Base-by-base conservation (phyloP, 2,113 vertebrate species). In the Clarias macrocephalus region DNA sequence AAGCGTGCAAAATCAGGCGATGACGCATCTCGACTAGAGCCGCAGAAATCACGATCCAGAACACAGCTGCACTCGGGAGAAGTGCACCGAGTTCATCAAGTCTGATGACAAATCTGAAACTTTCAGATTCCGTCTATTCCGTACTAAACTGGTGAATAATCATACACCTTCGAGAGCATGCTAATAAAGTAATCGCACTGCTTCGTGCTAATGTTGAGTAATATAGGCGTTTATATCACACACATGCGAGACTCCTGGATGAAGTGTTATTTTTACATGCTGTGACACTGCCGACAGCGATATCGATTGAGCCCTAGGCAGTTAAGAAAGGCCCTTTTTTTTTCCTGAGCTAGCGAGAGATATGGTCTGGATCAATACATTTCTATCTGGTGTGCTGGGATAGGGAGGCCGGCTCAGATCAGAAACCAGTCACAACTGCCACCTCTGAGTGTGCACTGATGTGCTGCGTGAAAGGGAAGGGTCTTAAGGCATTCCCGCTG, bases 211-310 rank as follows among this genome's bases (percentile, higher is more conserved):
- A n/a, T 28, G 56, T 25, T 77, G 28, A 54, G 66, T n/a, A 80
- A 65, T 25, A 75, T n/a, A 54, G 70, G 21, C 66, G 57, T 30
- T 56, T 60, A 65, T 79, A 80, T 21, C 16, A 2, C n/a, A 70
- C 70, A 68, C 54, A 84, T 42, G 28, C 57, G 59, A 66, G 57
- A 63, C 80, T 65, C 54, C 66, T 81, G 52, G 33, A 54, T 77
- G 81, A 86, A 90, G 73, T 60, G 75, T 81, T 84, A 75, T 90
- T 88, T 90, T 83, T 77, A 72, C 84, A 88, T 81, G 48, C 81
- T 81, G 73, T 66, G 80, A 86, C 75, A 86, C 42, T 56, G 57
- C 70, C 73, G 81, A 90, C 23, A 84, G 59, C 57, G 52, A 76
- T 11, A 88, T 90, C 84, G 82, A 88, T 88, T 63, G 12, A 13